Evolutionary conservation across 2,113 vertebrate species (phyloP).

Genomic region (Tichodroma muraria): DNA sequence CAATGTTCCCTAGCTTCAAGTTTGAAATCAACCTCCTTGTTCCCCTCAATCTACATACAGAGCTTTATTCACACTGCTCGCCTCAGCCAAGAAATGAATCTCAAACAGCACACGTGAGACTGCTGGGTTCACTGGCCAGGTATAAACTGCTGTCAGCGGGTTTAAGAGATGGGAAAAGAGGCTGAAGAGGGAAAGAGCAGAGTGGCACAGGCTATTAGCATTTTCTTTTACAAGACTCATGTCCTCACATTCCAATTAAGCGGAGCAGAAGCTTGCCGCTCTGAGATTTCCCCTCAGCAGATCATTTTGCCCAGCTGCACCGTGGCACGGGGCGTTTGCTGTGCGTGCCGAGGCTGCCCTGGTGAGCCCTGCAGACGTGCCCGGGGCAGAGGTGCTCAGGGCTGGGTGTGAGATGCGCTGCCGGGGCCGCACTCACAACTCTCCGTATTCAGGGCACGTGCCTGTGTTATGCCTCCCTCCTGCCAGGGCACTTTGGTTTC

Average conservation of each 20-base stretch:
- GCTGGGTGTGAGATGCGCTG: background rate
- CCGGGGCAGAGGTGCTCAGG: background rate
- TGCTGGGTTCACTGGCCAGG: background rate
- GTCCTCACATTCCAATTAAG: background rate
- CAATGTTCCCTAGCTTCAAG: background rate
- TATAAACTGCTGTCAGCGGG: background rate
- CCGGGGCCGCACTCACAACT: background rate
- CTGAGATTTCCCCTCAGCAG: background rate
- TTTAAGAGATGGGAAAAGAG: background rate
- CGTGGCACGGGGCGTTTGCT: background rate
- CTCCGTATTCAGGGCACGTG: background rate
- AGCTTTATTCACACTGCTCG: background rate
- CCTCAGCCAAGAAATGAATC: background rate
- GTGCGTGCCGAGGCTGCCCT: background rate
- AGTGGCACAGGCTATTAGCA: background rate
- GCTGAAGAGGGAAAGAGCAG: background rate
- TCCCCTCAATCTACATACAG: background rate
- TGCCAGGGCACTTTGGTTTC: slow-evolving; percentile 20
- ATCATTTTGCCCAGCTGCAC: background rate
- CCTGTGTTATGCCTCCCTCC: background rate
- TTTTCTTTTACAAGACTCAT: background rate
- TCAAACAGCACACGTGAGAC: background rate
- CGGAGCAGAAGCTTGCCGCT: background rate
- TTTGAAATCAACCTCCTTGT: background rate
- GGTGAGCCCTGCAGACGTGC: background rate